Evolutionary conservation across 2,888 invertebrate species (phyloP), one percentile per base, ranked within the genome.

Genomic region (Heliconius hortense): DNA sequence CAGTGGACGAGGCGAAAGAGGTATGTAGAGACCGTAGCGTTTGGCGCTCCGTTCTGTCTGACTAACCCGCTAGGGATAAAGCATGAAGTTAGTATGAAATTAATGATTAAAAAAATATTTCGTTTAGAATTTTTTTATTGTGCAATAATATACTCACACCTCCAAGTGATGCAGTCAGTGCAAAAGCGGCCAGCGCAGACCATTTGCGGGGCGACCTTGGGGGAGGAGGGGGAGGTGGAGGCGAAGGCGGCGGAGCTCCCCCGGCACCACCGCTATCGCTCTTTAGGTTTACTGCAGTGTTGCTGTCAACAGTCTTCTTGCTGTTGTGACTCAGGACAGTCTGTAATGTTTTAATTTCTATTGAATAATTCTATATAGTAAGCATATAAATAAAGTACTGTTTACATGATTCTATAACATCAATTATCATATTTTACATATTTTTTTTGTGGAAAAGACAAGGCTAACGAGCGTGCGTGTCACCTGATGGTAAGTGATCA

Each of bases 141-240:
- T 43, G 18, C 48, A 56, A 56, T 35, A 28, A 39, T 39, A 56
- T 24, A 83, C 85, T 78, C 74, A 92, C 94, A 79, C 91, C 93
- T 72, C 90, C 91, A 48, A 92, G 81, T 15, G 93, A 89, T 26
- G 89, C 90, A 1, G 91, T 89, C 77, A 90, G 81, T 24, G 92
- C 88, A 72, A 90, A 74, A 1, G 90, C 87, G 62, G 90, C 91
- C n/a, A 89, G 86, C 18, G 85, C 82, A 43, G 86, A 73, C 88
- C 89, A 88, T 24, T 84, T 79, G 80, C 86, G 87, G 24, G 85
- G 85, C 73, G 85, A 80, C 1, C 79, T 81, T 7, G 81, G 84
- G 21, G 87, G 82, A 18, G 84, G 84, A 1, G 79, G 82, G 4
- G 81, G 84, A 18, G 86, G 82, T 11, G 84, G 84, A 4, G 82